These are phyloP conservation scores for Ichneumon xanthorius DNA, from an alignment of 2,888 invertebrate species.

Conservation along the genomic window DNA sequence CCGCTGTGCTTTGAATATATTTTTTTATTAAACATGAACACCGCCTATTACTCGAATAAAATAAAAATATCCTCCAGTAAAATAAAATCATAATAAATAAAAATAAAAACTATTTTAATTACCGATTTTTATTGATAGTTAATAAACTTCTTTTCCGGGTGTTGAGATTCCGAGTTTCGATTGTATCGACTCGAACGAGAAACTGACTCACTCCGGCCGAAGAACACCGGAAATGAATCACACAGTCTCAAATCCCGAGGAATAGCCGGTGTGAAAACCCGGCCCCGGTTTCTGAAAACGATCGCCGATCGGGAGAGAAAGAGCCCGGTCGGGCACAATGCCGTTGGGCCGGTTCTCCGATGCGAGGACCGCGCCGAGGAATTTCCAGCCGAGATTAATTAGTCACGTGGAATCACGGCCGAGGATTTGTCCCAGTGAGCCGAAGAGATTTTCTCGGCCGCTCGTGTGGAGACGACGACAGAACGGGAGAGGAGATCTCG, in stretches of 20 bases:
- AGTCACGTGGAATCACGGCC: conserved; percentile 75
- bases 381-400: conserved; percentile 81
- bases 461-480: conserved; percentile 20
- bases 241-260: background rate
- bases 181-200: too few relatives aligned
- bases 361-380: conserved; percentile 47
- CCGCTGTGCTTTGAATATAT: too few relatives aligned
- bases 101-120: too few relatives aligned
- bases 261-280: background rate
- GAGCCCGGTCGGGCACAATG: conserved; percentile 69
- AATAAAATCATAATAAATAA: too few relatives aligned
- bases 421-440: conserved; percentile 28
- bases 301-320: conserved; percentile 47
- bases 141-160: too few relatives aligned
- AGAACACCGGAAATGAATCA: background rate
- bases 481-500: conserved; percentile 18
- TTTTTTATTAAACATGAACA: too few relatives aligned
- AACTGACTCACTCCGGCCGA: background rate
- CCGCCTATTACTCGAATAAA: too few relatives aligned
- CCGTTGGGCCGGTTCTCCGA: background rate
- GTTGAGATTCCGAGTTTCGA: too few relatives aligned
- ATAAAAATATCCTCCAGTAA: too few relatives aligned
- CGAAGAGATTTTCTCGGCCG: conserved; percentile 6
- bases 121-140: too few relatives aligned
- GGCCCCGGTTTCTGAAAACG: conserved; percentile 66